Evolutionary conservation across 1,140 invertebrate species (phyloP).

Genomic region (Ladona fulva): DNA sequence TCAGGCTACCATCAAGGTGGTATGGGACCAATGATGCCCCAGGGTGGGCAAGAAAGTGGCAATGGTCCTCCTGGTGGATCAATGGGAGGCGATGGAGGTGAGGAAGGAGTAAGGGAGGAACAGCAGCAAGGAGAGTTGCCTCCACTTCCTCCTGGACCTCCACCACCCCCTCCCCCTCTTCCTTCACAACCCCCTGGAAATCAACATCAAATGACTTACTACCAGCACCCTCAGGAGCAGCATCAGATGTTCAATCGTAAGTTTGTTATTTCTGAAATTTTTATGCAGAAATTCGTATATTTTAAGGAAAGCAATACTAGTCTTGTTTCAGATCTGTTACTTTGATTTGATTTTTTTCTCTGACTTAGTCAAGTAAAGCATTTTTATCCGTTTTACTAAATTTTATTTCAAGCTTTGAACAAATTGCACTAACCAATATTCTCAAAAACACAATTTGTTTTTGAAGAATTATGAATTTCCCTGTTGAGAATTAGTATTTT

Average conservation of each 20-base stretch:
- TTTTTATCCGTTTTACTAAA: too few species aligned
- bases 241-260: not conserved
- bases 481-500: too few species aligned
- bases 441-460: too few species aligned
- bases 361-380: too few species aligned
- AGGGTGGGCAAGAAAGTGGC: not conserved
- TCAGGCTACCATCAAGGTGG: not conserved
- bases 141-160: slow-evolving; percentile 38
- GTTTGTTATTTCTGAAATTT: too few species aligned
- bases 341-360: too few species aligned
- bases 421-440: too few species aligned
- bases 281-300: too few species aligned
- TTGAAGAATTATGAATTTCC: too few species aligned
- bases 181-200: slow-evolving; percentile 37
- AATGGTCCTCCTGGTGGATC: not conserved
- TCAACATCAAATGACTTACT: slow-evolving; percentile 37
- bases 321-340: too few species aligned
- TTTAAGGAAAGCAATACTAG: too few species aligned
- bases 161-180: slow-evolving; percentile 39
- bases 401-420: too few species aligned
- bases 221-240: slow-evolving; percentile 29
- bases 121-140: slow-evolving; percentile 31
- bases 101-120: not conserved
- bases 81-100: not conserved
- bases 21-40: not conserved